Evolutionary conservation across 2,113 vertebrate genomes (phyloP), one percentile per base, ranked within the genome.

Genomic region (Neoarius graeffei): DNA sequence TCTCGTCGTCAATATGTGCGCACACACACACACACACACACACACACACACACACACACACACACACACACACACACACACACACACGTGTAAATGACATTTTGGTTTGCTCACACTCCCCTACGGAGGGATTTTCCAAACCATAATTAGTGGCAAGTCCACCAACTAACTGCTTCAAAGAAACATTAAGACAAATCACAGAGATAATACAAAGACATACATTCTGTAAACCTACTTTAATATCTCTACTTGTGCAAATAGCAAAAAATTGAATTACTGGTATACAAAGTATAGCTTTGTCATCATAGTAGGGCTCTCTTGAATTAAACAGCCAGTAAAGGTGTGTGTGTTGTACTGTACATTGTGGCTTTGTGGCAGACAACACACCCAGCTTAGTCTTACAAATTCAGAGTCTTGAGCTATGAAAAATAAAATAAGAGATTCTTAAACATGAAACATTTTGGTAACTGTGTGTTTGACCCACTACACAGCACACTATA

Each of bases 221-320:
- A 87, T 74, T 87, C 86, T 15, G 85, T 56, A 93, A 80, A 83
- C 82, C 87, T 85, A 85, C 77, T 86, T 88, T 82, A 81, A 84
- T 81, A 74, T 66, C 35, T 88, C 56, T 90, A 81, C 66, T 88
- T 89, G 88, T 88, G 88, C 74, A 88, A 90, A 90, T 91, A 64
- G 83, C 89, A 86, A 91, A 88, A 86, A 54, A 83, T 11, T 5
- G 17, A 82, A 59, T 23, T 25, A 59, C 27, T 59, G 85, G 56
- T 86, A 59, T 89, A 60, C 76, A 83, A 86, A 87, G 71, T 62
- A n/a, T 80, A 84, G 73, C 81, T 90, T 56, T 81, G 71, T 71
- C 14, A n/a, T 86, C n/a, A 54, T 90, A 86, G 76, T 57, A 86
- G 84, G 86, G 57, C 74, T 86, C 60, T 67, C 52, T 35, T 42